These are phyloP conservation scores for Scaptodrosophila latifasciaeformis DNA, from an alignment of 2,888 invertebrate species.

Conservation along the genomic window DNA sequence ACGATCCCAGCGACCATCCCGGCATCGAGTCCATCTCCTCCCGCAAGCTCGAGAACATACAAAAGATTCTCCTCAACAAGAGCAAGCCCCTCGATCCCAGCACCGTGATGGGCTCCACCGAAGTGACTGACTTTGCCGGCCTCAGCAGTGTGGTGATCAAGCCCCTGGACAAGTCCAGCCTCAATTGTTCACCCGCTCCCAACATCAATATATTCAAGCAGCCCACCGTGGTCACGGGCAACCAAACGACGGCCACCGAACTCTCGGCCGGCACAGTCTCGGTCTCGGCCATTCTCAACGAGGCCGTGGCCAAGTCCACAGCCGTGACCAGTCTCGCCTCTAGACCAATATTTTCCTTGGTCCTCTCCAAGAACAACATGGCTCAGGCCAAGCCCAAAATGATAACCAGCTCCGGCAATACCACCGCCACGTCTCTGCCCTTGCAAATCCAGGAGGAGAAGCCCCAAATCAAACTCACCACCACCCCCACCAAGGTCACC, in stretches of 20 bases:
- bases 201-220: conserved; percentile 51
- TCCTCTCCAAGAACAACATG: conserved; percentile 52
- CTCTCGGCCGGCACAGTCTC: conserved; percentile 79
- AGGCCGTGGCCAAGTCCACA: conserved; percentile 27
- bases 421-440: conserved; percentile 39
- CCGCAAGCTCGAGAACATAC: conserved; percentile 48
- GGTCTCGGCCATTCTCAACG: conserved; percentile 43
- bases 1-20: not conserved
- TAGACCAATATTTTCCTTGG: conserved; percentile 53
- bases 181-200: conserved; percentile 49
- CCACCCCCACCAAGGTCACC: not conserved
- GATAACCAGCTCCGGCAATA: conserved; percentile 40
- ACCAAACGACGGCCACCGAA: conserved; percentile 44
- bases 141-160: conserved; percentile 55
- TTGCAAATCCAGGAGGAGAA: conserved; percentile 17
- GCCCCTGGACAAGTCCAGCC: conserved; percentile 41
- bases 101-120: conserved; percentile 4
- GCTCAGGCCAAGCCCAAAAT: conserved; percentile 51
- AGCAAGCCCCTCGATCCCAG: conserved; percentile 39
- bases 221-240: conserved; percentile 81
- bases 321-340: conserved; percentile 3
- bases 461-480: conserved; percentile 6
- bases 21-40: conserved; percentile 11
- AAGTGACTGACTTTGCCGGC: conserved; percentile 39
- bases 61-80: conserved; percentile 52